A percentile compares a stretch with the other conserved stretches of the same genome.
Evolutionary conservation across 2,797 vertebrate species (phyloP).

Genomic region (Coccyzus lansbergi): DNA sequence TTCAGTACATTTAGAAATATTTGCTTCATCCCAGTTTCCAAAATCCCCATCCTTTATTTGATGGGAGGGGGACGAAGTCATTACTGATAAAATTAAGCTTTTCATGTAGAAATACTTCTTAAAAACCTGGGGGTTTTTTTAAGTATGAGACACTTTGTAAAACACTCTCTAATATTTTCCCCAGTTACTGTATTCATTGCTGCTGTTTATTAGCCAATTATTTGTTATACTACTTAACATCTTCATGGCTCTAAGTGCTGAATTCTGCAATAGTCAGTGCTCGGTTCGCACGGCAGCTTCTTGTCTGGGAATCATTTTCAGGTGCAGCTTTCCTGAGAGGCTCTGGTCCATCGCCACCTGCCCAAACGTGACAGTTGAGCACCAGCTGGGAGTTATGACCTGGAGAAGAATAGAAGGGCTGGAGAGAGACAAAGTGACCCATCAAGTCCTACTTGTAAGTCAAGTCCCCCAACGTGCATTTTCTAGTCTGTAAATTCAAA

Average conservation of each 20-base stretch:
- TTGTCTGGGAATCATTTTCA: constrained; percentile 39
- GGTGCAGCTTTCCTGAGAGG: constrained; percentile 26
- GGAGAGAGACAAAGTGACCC: constrained; percentile 35
- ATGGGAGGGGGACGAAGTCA: neutral
- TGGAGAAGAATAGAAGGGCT: neutral
- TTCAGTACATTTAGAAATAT: neutral
- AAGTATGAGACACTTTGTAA: neutral
- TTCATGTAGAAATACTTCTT: neutral
- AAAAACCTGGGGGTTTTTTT: neutral
- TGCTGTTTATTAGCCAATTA: neutral
- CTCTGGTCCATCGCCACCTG: constrained; percentile 17
- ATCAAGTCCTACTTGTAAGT: constrained; percentile 44
- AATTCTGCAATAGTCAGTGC: neutral
- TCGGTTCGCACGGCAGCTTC: neutral
- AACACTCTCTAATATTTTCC: neutral
- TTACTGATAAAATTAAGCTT: neutral
- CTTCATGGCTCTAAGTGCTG: neutral
- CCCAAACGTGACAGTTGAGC: constrained; percentile 40
- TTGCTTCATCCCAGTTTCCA: neutral
- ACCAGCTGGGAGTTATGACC: constrained; percentile 59
- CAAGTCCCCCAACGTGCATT: constrained; percentile 50
- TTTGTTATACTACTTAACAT: neutral
- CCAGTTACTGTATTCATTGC: neutral
- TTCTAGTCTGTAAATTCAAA: constrained; percentile 61
- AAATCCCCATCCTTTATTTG: neutral